A percentile compares a stretch with the other conserved stretches of the same genome.
Evolutionary conservation across 2,888 invertebrate species (phyloP).

Genomic region (Diploptera punctata): DNA sequence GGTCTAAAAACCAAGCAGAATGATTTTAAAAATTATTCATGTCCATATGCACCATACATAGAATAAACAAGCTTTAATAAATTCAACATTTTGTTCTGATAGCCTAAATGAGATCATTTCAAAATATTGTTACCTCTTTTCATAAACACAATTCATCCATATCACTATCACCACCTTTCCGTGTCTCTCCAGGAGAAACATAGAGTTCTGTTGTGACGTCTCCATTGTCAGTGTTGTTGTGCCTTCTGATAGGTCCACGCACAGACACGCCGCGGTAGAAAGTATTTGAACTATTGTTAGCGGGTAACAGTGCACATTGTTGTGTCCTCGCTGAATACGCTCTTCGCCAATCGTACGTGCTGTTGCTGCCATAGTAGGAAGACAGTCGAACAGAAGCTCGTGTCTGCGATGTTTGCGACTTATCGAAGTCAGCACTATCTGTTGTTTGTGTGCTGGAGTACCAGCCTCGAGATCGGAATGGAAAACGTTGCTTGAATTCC

Average conservation of each 20-base stretch:
- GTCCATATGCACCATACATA: no score
- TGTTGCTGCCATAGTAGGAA: constrained; percentile 28
- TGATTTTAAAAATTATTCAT: no score
- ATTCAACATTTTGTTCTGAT: no score
- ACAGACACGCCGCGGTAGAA: constrained; percentile 49
- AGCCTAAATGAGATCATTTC: no score
- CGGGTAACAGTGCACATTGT: neutral
- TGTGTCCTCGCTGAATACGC: constrained; percentile 35
- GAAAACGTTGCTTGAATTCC: constrained; percentile 75
- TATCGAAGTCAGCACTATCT: constrained; percentile 50
- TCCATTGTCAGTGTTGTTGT: neutral
- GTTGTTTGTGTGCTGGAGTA: constrained; percentile 46
- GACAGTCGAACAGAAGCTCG: constrained; percentile 29
- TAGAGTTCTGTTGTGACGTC: constrained; percentile 42
- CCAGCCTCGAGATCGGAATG: constrained; percentile 58
- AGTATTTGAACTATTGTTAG: constrained; percentile 1
- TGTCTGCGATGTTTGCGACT: constrained; percentile 45
- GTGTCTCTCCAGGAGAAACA: constrained; percentile 36
- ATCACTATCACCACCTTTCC: neutral
- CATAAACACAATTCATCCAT: constrained; percentile 23
- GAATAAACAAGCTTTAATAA: no score
- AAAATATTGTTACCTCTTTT: no score
- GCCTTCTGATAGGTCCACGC: constrained; percentile 32
- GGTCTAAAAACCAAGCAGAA: no score
- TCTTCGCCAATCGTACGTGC: constrained; percentile 41